phyloP scores from a whole-genome alignment of 2,113 vertebrate species.

The Chaenocephalus aceratus region DNA sequence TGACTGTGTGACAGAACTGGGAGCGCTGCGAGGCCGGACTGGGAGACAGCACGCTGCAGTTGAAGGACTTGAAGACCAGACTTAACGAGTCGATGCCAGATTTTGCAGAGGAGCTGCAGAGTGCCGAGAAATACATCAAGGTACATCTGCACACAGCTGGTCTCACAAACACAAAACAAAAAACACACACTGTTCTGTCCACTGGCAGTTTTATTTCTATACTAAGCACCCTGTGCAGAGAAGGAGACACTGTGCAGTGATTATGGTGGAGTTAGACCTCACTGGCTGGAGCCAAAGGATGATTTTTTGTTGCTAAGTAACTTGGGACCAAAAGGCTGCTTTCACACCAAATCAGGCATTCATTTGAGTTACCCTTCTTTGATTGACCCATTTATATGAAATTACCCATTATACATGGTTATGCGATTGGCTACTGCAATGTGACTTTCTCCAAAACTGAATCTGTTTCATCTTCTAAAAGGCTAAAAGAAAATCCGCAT shows the following conservation, averaged over 20 bases:
- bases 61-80: slow-evolving; percentile 83
- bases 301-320: no score
- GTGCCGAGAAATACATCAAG: slow-evolving; percentile 82
- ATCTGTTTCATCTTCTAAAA: no score
- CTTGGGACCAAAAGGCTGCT: no score
- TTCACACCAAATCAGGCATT: no score
- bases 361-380: no score
- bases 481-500: no score
- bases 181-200: no score
- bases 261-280: background rate
- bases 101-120: slow-evolving; percentile 83
- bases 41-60: slow-evolving; percentile 73
- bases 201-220: background rate
- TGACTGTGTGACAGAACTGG: slow-evolving; percentile 86
- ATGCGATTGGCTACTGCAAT: no score
- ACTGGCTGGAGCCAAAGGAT: background rate
- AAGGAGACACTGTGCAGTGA: background rate
- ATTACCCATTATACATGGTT: no score
- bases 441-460: no score
- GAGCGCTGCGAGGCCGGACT: slow-evolving; percentile 84
- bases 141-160: slow-evolving; percentile 69
- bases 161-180: background rate
- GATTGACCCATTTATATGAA: no score
- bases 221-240: background rate
- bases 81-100: slow-evolving; percentile 85